Evolutionary conservation across 35 echinoderm and acorn worm species (phyloP).

Genomic region (Lytechinus pictus): DNA sequence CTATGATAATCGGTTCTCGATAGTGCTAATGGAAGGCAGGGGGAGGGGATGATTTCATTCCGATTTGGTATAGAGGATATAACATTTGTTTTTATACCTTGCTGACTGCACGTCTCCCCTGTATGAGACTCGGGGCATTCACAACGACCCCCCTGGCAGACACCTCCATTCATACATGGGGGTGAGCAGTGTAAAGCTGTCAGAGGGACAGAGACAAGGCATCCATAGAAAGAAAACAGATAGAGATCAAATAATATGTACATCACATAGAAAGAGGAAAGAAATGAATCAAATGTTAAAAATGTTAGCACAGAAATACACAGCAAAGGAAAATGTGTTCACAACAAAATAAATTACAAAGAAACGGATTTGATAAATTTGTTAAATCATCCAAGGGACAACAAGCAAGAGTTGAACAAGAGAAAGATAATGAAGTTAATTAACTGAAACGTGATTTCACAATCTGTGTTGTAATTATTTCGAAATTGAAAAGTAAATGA

Average conservation of each 20-base stretch:
- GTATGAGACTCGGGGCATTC: slow-evolving; percentile 67
- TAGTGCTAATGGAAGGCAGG: not conserved
- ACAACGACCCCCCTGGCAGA: slow-evolving; percentile 62
- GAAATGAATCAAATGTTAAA: not conserved
- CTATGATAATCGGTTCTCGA: not conserved
- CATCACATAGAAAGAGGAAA: not conserved
- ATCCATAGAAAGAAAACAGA: slow-evolving; percentile 10
- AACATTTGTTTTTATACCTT: slow-evolving; percentile 41
- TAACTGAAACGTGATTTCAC: no score
- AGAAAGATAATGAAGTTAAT: no score
- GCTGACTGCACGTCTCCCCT: slow-evolving; percentile 58
- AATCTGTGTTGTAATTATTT: no score
- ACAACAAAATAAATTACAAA: no score
- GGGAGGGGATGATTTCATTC: not conserved
- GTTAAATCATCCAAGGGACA: no score
- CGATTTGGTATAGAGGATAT: not conserved
- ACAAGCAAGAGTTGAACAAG: no score
- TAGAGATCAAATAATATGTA: not conserved
- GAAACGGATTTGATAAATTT: no score
- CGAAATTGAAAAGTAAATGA: no score
- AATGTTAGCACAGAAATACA: not conserved
- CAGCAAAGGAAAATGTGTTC: not conserved
- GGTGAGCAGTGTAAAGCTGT: slow-evolving; percentile 61
- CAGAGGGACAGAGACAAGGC: slow-evolving; percentile 31
- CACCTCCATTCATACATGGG: slow-evolving; percentile 69